Conservation (phyloP, 1,140 invertebrate genomes). For the Musca domestica region DNA sequence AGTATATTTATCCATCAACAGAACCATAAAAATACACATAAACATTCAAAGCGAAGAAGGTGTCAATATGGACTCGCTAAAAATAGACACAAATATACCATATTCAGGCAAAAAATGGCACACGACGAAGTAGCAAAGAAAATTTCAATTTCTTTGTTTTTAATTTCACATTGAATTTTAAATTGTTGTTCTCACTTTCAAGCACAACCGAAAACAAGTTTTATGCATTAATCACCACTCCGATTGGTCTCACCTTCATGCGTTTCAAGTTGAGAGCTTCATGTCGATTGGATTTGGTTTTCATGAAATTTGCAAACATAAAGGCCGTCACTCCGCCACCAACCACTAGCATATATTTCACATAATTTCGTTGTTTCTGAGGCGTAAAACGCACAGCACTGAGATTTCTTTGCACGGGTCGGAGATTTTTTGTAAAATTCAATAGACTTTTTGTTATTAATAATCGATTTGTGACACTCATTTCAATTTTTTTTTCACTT, state of each 20-base stretch:
- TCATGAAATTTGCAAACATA: constrained; percentile 24
- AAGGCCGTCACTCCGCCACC: constrained; percentile 24
- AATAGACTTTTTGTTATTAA: constrained; percentile 11
- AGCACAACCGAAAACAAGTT: no score
- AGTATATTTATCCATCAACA: not conserved
- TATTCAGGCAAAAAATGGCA: constrained; percentile 6
- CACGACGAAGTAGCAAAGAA: not conserved
- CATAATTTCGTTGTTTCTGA: constrained; percentile 17
- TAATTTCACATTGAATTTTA: no score
- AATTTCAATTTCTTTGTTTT: not conserved
- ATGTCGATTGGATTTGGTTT: constrained; percentile 15
- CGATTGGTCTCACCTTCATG: constrained; percentile 22
- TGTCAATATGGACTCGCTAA: constrained; percentile 12
- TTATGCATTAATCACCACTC: not conserved
- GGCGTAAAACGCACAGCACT: not conserved
- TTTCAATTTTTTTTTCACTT: no score
- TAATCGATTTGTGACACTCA: constrained; percentile 15
- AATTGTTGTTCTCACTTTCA: no score
- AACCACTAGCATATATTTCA: constrained; percentile 23
- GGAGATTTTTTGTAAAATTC: constrained; percentile 22
- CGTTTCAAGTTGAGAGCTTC: constrained; percentile 17
- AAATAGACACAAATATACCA: constrained; percentile 13
- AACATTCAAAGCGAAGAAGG: not conserved
- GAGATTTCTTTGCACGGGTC: constrained; percentile 23
- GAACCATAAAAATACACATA: no score